Conservation (phyloP, 2,888 invertebrate genomes). For the Drosophila rubida region DNA sequence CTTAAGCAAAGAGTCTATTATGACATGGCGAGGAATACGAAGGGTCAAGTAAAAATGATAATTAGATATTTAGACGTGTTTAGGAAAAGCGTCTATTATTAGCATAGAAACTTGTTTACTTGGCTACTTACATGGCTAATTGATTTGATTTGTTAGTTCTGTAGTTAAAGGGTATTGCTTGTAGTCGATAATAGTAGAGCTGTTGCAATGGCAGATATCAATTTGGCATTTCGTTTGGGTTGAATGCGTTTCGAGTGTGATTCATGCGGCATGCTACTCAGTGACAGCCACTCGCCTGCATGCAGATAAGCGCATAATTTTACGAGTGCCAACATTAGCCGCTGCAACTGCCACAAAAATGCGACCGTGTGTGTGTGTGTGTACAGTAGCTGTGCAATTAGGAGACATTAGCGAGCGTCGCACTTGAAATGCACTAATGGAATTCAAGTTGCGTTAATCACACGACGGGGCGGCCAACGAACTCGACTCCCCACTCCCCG, state of each 20-base stretch:
- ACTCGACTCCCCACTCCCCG: background rate
- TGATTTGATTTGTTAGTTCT: too few species aligned
- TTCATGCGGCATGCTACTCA: constrained; percentile 27
- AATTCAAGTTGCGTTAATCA: constrained; percentile 59
- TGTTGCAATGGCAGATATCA: constrained; percentile 5
- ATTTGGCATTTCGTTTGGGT: constrained; percentile 4
- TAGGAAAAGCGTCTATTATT: too few species aligned
- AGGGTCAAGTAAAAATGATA: too few species aligned
- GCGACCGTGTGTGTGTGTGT: background rate
- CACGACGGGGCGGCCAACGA: constrained; percentile 29
- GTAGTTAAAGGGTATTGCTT: background rate
- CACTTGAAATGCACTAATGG: constrained; percentile 56
- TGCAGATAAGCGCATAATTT: constrained; percentile 60
- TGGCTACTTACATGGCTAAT: too few species aligned
- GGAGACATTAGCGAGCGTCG: constrained; percentile 48
- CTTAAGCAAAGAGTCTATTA: background rate
- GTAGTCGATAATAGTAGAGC: background rate
- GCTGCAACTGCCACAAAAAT: constrained; percentile 19
- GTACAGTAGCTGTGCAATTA: constrained; percentile 51
- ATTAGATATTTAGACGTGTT: too few species aligned
- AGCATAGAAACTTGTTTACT: too few species aligned
- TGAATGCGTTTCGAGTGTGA: constrained; percentile 23
- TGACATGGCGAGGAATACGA: too few species aligned
- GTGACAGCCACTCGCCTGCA: constrained; percentile 28
- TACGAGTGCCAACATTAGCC: constrained; percentile 64